Evolutionary conservation across 2,888 invertebrate genomes (phyloP), one percentile per base, ranked within the genome.

Genomic region (Timandra comae): DNA sequence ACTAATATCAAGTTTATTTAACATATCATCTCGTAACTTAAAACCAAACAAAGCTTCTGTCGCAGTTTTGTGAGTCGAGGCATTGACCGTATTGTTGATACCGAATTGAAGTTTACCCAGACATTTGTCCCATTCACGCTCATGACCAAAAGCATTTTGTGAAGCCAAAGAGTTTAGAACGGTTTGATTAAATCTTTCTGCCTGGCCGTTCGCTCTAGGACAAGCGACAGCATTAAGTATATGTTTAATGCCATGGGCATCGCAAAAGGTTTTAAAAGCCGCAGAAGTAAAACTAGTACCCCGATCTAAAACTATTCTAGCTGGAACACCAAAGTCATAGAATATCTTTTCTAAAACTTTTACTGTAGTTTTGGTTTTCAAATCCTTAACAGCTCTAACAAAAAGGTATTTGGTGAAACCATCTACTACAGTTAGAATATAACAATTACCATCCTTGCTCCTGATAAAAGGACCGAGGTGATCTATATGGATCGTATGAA

Each of bases 251-350:
- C 43, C 45, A 7, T 57, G 47, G 8, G 59, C 49, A 2, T 40
- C 26, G 33, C 66, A 72, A 35, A 46, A 48, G 3, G 42, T 35
- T 27, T 50, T 35, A 33, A 77, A 78, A 2, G 29, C 22, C 7
- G 51, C 43, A 1, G 65, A 57, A 0, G 70, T 76, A 33, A 67
- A 76, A 4, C 52, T 49, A 7, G 62, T 56, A 26, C 12, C 9
- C 4, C 10, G 13, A 4, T 27, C 33, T 1, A 33, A 16, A 13
- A 38, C 22, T 12, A 33, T 20, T 1, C 3, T 11, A 21, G 33
- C 28, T 0, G 29, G 27, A 7, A 9, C 6, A 7, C 23, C 30
- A 25, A 23, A 12, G 23, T 30, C 38, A 7, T 28, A 34, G 2
- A 30, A 19, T 7, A 38, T 12, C 11, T 33, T 33, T 2, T 33